These are phyloP conservation scores for Apogon hyalosoma DNA, from an alignment of 2,797 vertebrate genomes.

Conservation along the genomic window DNA sequence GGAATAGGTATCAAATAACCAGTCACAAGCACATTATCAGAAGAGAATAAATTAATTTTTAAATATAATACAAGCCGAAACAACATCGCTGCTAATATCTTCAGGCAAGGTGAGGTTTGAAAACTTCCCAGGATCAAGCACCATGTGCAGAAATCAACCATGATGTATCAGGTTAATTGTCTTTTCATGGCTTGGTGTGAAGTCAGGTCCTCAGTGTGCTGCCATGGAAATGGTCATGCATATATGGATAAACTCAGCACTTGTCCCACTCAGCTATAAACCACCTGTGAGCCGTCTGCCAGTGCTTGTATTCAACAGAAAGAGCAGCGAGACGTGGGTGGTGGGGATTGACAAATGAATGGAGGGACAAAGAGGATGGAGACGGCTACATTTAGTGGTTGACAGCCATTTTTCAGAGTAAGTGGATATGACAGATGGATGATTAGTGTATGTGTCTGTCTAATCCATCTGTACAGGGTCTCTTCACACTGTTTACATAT, in stretches of 20 bases:
- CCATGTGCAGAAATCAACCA: constrained; percentile 26
- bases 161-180: constrained; percentile 54
- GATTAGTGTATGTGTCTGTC: constrained; percentile 58
- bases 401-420: constrained; percentile 45
- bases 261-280: constrained; percentile 30
- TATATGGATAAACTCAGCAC: constrained; percentile 59
- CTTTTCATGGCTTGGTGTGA: constrained; percentile 56
- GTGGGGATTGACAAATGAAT: constrained; percentile 44
- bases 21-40: no score
- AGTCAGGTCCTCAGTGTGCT: constrained; percentile 38
- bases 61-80: no score
- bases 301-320: constrained; percentile 22
- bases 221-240: constrained; percentile 55
- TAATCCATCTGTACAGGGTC: constrained; percentile 58
- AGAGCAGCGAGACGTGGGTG: constrained; percentile 17
- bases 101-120: neutral
- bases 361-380: constrained; percentile 44
- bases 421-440: constrained; percentile 69
- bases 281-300: constrained; percentile 54
- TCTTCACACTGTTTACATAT: constrained; percentile 56
- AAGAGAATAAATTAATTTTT: no score
- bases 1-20: no score
- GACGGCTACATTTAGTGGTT: constrained; percentile 22
- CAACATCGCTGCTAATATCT: no score
- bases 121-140: constrained; percentile 1